These are phyloP conservation scores for Morelia viridis DNA, from an alignment of 2,797 vertebrate species.

Conservation along the genomic window DNA sequence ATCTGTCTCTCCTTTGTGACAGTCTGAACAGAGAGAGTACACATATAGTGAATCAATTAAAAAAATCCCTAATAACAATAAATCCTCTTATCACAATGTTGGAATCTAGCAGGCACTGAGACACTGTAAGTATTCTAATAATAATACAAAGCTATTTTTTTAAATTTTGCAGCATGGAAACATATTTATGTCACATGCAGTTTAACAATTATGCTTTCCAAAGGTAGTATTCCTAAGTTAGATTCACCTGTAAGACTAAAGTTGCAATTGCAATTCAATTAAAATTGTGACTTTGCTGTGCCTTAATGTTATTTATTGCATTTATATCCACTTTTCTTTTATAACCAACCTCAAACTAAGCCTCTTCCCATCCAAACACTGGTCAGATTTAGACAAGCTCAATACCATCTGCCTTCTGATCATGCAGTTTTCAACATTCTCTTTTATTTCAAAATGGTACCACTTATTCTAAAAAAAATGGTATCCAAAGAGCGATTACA, in stretches of 20 bases:
- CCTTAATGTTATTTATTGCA: neutral
- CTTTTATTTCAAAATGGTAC: neutral
- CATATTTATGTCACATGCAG: neutral
- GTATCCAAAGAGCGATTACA: neutral
- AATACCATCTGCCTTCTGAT: neutral
- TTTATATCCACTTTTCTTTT: neutral
- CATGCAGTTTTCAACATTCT: neutral
- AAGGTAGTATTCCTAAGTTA: neutral
- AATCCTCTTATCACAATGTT: neutral
- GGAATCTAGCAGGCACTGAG: neutral
- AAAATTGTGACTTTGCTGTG: neutral
- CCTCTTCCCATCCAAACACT: neutral
- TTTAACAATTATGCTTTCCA: neutral
- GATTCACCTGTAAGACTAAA: neutral
- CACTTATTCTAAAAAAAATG: neutral
- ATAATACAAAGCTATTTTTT: neutral
- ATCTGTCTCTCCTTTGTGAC: constrained; percentile 95
- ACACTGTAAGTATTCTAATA: neutral
- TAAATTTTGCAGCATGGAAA: neutral
- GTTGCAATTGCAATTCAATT: neutral
- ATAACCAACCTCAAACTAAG: neutral
- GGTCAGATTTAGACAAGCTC: neutral
- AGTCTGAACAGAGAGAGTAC: constrained; percentile 74
- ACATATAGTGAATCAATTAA: accelerated
- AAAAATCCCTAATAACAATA: neutral